Base-by-base conservation (phyloP, 1,140 invertebrate species). In the Trichonephila clavipes region DNA sequence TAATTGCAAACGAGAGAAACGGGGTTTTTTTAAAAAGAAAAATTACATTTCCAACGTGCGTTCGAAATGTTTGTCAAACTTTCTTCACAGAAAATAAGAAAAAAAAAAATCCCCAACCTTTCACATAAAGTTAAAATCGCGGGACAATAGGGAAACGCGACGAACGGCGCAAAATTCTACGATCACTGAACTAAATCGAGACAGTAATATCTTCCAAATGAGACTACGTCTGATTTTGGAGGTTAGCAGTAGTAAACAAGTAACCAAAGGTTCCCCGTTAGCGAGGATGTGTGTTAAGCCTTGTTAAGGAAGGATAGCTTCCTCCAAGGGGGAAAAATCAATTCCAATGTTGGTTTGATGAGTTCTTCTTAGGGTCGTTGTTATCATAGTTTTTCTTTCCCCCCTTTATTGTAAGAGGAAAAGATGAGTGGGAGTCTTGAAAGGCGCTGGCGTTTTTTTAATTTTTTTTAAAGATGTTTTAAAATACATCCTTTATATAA, bases 221-320 rank as follows among this genome's bases (percentile, higher is more conserved):
- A 77, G 72, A 77, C 72, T 40, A 77, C 7, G 72, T 77, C 72
- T 77, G 72, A 77, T 77, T 77, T 77, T 77, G 28, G 72, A 77
- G 72, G 72, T 77, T 77, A 77, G 72, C 34, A 77, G 72, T 34
- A 19, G 72, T 77, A 77, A 77, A 77, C 72, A 77, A 77, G 72
- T 77, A 34, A 34, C 72, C 34, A 77, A 77, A 77, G 40, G 72
- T 77, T 77, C 72, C 72, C 72, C 72, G 72, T 77, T 40, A 77
- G 72, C 34, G 14, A 77, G 16, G 72, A 77, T 51, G 51, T 12
- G 51, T 51, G 51, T 51, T 51, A 51, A 51, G 51, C 51, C 51
- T 51, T 51, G 51, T 51, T 51, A 51, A 5, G 51, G 51, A 51
- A 51, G 51, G 51, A 51, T 51, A 5, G 0, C 7, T 51, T 51